Conservation (phyloP, 2,113 vertebrate species). For the Euleptes europaea region DNA sequence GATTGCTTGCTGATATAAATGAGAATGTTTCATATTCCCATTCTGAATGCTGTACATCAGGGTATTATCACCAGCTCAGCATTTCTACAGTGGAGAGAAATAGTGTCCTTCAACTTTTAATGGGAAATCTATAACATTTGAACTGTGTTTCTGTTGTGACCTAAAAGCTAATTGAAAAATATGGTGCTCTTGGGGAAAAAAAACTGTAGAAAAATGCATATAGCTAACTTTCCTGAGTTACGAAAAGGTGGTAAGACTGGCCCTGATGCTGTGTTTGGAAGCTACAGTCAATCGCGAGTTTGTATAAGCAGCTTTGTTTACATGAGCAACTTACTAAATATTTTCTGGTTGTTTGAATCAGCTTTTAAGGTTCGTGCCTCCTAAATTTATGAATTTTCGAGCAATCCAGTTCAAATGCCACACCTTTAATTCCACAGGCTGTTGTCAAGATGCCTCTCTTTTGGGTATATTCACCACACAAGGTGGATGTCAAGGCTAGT, state of each 20-base stretch:
- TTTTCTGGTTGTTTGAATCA: not conserved
- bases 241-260: not conserved
- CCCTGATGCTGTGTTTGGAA: not conserved
- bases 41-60: not conserved
- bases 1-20: not conserved
- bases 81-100: conserved; percentile 8
- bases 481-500: no score
- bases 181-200: not conserved
- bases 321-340: not conserved
- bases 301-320: no score
- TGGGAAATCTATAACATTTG: conserved; percentile 18
- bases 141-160: conserved; percentile 18
- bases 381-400: no score
- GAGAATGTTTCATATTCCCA: not conserved
- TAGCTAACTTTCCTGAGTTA: not conserved
- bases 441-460: no score
- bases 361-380: no score
- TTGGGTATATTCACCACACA: no score
- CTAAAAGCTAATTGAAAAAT: conserved; percentile 20
- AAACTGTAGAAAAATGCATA: not conserved
- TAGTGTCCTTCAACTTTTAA: conserved; percentile 8
- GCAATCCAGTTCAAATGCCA: no score
- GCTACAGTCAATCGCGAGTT: not conserved
- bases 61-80: conserved; percentile 1
- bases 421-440: no score